Base-by-base conservation (phyloP, 2,113 vertebrate species). In the Paramisgurnus dabryanus region DNA sequence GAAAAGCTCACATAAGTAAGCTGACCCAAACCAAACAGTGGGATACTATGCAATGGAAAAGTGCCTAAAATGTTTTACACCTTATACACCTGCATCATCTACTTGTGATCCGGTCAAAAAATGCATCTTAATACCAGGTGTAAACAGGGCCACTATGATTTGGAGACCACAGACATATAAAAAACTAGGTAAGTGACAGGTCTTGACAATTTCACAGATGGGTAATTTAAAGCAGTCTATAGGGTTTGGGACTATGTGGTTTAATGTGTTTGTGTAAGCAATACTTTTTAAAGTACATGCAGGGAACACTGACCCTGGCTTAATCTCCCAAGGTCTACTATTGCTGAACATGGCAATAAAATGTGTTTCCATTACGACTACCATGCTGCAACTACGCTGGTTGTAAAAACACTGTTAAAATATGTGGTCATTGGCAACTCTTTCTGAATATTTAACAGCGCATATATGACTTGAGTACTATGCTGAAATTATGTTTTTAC, bases 311-410 rank as follows among this genome's bases (percentile, higher is more conserved):
- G 39, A 69, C 58, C 76, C 27, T 82, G 39, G 53, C 49, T 41
- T 82, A 64, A 82, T 17, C 41, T 41, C 55, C 7, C 9, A 11
- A 45, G 8, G 22, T 60, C 60, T 63, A 41, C 3, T 15, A 17
- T 76, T 71, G 74, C 22, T 50, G 34, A 60, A 65, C 65, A 75
- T 22, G 55, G 71, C 77, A 64, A 45, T 83, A 83, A 79, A 79
- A 22, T 9, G 43, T 40, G 11, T 40, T 45, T 41, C 10, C 22
- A 75, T 75, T 55, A 69, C 0, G 17, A 57, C 7, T 18, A 13
- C 49, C 49, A 18, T 58, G 13, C 55, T n/a, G 7, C 55, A 58
- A 18, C 17, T 8, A n/a, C 4, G 43, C 49, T 12, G 49, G 4
- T 12, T 4, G 12, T 12, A 53, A 15, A 12, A 12, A 53, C 9